Conservation (phyloP, 2,113 vertebrate genomes). For the Lophura nycthemera region DNA sequence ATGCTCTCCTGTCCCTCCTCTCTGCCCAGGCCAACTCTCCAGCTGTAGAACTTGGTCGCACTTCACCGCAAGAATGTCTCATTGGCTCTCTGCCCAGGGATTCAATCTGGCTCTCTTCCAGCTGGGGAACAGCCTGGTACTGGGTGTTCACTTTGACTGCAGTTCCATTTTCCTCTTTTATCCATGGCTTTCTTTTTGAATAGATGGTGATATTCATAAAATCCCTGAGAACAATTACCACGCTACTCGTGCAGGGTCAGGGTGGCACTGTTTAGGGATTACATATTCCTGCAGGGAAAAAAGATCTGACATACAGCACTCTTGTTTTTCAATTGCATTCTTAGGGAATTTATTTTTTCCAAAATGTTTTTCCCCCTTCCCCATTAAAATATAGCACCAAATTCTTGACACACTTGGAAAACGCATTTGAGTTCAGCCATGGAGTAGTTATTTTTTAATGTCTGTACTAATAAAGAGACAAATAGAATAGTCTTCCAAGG, state of each 20-base stretch:
- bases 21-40: not conserved
- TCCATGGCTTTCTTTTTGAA: not conserved
- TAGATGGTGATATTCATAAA: slow-evolving; percentile 45
- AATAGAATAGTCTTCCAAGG: not conserved
- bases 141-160: slow-evolving; percentile 21
- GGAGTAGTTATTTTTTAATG: not conserved
- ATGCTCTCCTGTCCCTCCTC: not conserved
- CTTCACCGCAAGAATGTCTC: not conserved
- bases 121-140: slow-evolving; percentile 16
- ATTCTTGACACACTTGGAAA: not conserved
- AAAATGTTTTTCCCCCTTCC: not conserved
- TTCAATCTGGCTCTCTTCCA: slow-evolving; percentile 25
- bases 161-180: slow-evolving; percentile 24
- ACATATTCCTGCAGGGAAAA: slow-evolving; percentile 21
- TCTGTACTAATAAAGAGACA: not conserved
- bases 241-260: slow-evolving; percentile 62
- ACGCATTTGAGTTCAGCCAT: not conserved
- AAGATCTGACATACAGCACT: not conserved
- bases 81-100: slow-evolving; percentile 12
- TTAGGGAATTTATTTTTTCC: not conserved
- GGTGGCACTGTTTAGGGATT: slow-evolving; percentile 22
- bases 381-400: not conserved
- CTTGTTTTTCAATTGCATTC: not conserved
- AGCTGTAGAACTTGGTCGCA: slow-evolving; percentile 3
- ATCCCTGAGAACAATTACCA: slow-evolving; percentile 8